Evolutionary conservation across 2,797 vertebrate species (phyloP), one percentile per base, ranked within the genome.

Genomic region (Arctocebus calabarensis): DNA sequence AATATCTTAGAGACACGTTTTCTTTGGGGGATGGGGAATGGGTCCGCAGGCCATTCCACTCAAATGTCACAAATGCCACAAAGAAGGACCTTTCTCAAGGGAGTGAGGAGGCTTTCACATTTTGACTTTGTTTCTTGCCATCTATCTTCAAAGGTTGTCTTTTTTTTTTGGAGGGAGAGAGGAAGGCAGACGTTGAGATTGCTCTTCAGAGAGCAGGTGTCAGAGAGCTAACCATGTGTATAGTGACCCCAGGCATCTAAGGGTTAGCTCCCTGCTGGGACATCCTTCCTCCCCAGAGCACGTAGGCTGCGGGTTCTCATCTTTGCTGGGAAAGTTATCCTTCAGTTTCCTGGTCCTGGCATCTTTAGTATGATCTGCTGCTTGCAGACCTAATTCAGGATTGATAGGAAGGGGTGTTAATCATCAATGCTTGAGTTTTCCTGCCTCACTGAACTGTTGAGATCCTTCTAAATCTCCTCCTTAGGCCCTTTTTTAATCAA

Each of bases 161-260:
- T 86, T 59, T 52, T 45, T 40, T 12, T 1, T 7, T 43, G 61
- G 48, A 17, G 17, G 19, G 10, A 11, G 37, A n/a, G 17, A 45
- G 73, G 73, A 59, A 70, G 29, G 55, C 16, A n/a, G 3, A 32
- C 66, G 83, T 37, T 17, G 59, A 64, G 83, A 25, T 0, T 1
- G 14, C n/a, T 11, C 45, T 37, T 43, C 73, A 27, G 14, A 73
- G 86, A 89, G 3, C 45, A 32, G 68, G 20, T 17, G 55, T 64
- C 5, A 12, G 40, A 81, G 22, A 70, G 7, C 23, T 20, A 3
- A 20, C 32, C 5, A 7, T 66, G 32, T 17, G 7, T 27, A 11
- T 0, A 1, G 48, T 45, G 61, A 32, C 43, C 55, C 55, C n/a
- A 2, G 2, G 5, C 27, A 3, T 57, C 64, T 8, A 0, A 2